A percentile compares a stretch with the other conserved stretches of the same genome.
These are phyloP conservation scores for Cynopterus sphinx DNA, from an alignment of 2,797 vertebrate genomes.

Conservation along the genomic window DNA sequence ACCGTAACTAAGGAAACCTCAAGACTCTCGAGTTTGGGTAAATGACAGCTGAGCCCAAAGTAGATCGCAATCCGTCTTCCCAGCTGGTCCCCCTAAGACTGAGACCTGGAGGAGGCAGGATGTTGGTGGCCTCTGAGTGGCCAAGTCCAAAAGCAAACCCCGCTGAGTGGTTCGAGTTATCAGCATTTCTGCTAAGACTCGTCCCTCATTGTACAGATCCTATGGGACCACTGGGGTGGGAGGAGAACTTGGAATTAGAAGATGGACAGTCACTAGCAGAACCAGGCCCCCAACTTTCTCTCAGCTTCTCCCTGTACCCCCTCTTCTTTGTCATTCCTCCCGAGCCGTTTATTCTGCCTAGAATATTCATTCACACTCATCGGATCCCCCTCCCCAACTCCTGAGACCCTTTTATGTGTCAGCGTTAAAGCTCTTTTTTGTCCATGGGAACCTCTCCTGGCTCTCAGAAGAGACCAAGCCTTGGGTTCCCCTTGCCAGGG, in stretches of 20 bases:
- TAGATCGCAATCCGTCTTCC: not conserved
- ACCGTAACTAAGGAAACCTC: not conserved
- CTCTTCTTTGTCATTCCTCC: not conserved
- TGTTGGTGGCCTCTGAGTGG: not conserved
- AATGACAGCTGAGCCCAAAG: not conserved
- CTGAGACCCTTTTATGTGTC: not conserved
- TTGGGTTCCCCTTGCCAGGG: not conserved
- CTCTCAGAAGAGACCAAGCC: not conserved
- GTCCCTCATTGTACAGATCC: not conserved
- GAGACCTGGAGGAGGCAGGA: not conserved
- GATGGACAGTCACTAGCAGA: not conserved
- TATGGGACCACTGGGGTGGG: not conserved
- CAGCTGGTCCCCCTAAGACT: not conserved
- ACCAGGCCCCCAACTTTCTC: too few relatives aligned
- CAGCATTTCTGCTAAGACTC: not conserved
- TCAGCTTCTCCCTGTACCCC: rapidly evolving
- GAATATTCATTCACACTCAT: not conserved
- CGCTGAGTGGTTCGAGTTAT: too few relatives aligned
- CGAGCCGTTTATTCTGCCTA: not conserved
- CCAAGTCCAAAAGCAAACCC: not conserved
- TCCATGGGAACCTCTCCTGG: not conserved
- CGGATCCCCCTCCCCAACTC: not conserved
- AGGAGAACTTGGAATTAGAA: not conserved
- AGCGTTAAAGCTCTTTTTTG: not conserved
- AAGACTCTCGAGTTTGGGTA: not conserved